These are phyloP conservation scores for Agrenia bidenticulata DNA, from an alignment of 2,888 invertebrate species.

Conservation along the genomic window DNA sequence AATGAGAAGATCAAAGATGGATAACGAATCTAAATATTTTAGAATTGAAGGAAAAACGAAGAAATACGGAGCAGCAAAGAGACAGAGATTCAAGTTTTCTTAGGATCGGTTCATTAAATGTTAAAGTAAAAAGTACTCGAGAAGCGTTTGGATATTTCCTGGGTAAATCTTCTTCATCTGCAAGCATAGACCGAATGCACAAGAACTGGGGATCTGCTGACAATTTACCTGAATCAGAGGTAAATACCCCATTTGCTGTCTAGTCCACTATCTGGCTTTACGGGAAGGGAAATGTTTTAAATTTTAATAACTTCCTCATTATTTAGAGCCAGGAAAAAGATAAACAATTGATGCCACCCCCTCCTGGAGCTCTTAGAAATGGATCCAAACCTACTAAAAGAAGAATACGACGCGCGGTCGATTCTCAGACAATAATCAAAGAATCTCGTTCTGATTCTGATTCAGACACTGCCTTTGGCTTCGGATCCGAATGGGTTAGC, in stretches of 20 bases:
- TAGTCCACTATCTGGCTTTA: too few species aligned
- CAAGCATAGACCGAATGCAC: constrained; percentile 59
- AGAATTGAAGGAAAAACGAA: constrained; percentile 50
- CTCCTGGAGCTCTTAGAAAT: constrained; percentile 54
- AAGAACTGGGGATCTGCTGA: constrained; percentile 90
- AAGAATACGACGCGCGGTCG: constrained; percentile 21
- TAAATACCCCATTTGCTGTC: constrained; percentile 22
- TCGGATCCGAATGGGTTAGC: constrained; percentile 71
- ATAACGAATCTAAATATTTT: too few species aligned
- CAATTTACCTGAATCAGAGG: constrained; percentile 63
- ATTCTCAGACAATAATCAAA: constrained; percentile 36
- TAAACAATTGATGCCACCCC: constrained; percentile 71
- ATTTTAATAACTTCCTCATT: background rate
- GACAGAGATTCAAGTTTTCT: constrained; percentile 88
- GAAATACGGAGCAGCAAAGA: constrained; percentile 56
- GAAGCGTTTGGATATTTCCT: constrained; percentile 89
- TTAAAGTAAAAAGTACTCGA: constrained; percentile 87
- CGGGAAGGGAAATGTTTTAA: too few species aligned
- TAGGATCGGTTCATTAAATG: constrained; percentile 87
- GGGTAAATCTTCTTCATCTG: constrained; percentile 67
- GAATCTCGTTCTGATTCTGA: constrained; percentile 66
- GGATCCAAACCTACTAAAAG: constrained; percentile 36
- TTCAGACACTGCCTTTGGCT: constrained; percentile 84
- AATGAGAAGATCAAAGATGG: too few species aligned
- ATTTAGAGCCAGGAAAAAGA: constrained; percentile 54